These are phyloP conservation scores for Erithacus rubecula DNA, from an alignment of 2,797 vertebrate genomes.

Conservation along the genomic window DNA sequence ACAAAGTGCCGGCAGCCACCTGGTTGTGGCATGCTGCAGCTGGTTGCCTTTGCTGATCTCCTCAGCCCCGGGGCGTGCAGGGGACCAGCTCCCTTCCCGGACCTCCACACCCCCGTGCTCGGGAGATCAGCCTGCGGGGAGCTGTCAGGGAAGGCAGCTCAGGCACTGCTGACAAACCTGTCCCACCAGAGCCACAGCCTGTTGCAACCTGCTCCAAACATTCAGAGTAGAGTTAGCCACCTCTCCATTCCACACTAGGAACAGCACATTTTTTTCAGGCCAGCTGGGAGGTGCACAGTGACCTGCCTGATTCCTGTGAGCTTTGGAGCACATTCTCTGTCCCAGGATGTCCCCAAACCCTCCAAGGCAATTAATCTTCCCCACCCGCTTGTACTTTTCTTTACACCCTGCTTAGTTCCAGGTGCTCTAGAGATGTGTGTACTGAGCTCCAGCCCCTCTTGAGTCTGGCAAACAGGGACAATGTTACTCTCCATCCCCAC, in stretches of 20 bases:
- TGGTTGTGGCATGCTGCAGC: not conserved
- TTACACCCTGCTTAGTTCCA: not conserved
- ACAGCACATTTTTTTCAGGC: not conserved
- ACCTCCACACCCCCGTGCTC: not conserved
- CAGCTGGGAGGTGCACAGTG: not conserved
- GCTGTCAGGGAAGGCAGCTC: not conserved
- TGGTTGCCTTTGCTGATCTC: not conserved
- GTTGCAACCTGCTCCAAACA: not conserved
- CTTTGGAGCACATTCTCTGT: not conserved
- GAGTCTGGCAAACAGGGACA: not conserved
- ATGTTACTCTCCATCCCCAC: not conserved
- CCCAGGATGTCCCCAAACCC: not conserved
- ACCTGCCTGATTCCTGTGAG: not conserved
- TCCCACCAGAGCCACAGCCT: not conserved
- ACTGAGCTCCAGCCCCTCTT: not conserved
- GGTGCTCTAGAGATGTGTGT: not conserved
- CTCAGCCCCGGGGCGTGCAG: not conserved
- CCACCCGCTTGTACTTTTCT: not conserved
- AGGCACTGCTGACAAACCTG: conserved; percentile 17
- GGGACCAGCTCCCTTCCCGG: not conserved
- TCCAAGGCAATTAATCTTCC: not conserved
- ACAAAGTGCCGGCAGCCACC: not conserved
- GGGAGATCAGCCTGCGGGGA: not conserved
- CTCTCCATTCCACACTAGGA: fast-evolving
- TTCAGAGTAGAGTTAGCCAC: not conserved